Base-by-base conservation (phyloP, 2,888 invertebrate genomes). In the Cryptocephalus primarius region DNA sequence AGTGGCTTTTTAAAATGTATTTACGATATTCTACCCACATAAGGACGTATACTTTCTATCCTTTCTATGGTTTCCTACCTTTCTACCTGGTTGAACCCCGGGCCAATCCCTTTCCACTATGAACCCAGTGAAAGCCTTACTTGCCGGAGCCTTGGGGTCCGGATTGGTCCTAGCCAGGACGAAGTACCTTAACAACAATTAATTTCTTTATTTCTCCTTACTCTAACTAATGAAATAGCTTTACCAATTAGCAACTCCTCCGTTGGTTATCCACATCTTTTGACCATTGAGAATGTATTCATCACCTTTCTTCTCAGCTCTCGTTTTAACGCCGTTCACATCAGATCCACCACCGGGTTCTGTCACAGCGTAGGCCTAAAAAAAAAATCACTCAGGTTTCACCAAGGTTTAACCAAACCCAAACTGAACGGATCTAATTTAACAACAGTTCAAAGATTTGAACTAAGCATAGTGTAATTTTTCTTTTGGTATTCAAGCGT, bases 261-360 rank as follows among this genome's bases (percentile, higher is more conserved):
- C 94, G 66, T 94, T 94, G 44, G 95, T 95, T 62, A 96, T 96
- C 95, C 95, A 96, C 94, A 95, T 95, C 72, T 96, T 95, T 63
- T 90, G 88, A 1, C 95, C 95, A 43, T 61, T 85, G 22, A 95
- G 64, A 51, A 96, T 79, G 73, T 86, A 96, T 63, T 93, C 88
- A 53, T 91, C 87, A 2, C 93, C 92, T 67, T 92, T 92, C 68
- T 90, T 91, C 60, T 82, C 93, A 0, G 94, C 94, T 54, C 74
- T 81, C 1, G 93, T 93, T 70, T 85, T 88, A 33, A 92, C 73
- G 8, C 87, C 91, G 12, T 85, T 85, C 1, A 96, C 95, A 69
- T 96, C 95, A 0, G 94, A 94, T 0, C 95, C 95, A 1, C 91
- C 90, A 1, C 85, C 85, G 1, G 95, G 94, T 64, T 96, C 95